Conservation (phyloP, 2,888 invertebrate species). For the Sisyra nigra region DNA sequence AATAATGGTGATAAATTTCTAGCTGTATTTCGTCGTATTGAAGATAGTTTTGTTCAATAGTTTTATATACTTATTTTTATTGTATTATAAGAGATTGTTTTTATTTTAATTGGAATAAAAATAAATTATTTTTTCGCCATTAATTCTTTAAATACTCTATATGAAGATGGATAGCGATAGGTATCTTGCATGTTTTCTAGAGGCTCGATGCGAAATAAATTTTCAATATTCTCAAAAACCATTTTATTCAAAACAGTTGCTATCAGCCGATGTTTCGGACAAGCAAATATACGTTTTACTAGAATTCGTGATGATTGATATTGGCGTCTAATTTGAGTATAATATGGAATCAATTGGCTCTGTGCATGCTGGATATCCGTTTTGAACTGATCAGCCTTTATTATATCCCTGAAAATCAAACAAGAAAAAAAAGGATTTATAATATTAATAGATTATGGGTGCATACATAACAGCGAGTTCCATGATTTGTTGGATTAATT, state of each 20-base stretch:
- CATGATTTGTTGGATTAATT: neutral
- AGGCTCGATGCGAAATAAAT: constrained; percentile 16
- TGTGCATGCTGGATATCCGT: constrained; percentile 13
- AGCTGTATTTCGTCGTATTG: constrained; percentile 67
- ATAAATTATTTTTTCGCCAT: neutral
- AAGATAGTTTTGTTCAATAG: constrained; percentile 26
- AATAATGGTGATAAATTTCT: constrained; percentile 88
- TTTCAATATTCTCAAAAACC: constrained; percentile 17
- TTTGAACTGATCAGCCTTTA: constrained; percentile 20
- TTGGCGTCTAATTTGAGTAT: constrained; percentile 18
- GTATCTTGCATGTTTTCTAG: neutral
- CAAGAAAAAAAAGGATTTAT: too few species aligned
- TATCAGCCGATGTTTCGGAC: constrained; percentile 15
- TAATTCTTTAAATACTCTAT: neutral
- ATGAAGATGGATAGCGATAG: too few species aligned
- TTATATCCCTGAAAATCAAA: constrained; percentile 22
- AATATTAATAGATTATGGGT: neutral
- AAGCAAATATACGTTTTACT: constrained; percentile 15
- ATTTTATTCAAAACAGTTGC: constrained; percentile 17
- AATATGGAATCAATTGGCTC: constrained; percentile 15
- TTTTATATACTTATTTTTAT: neutral
- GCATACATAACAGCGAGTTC: neutral
- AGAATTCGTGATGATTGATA: constrained; percentile 7
- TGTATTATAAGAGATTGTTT: neutral
- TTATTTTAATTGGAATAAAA: neutral